Evolutionary conservation across 2,888 invertebrate genomes (phyloP), one percentile per base, ranked within the genome.

Genomic region (Geophilus truncorum): DNA sequence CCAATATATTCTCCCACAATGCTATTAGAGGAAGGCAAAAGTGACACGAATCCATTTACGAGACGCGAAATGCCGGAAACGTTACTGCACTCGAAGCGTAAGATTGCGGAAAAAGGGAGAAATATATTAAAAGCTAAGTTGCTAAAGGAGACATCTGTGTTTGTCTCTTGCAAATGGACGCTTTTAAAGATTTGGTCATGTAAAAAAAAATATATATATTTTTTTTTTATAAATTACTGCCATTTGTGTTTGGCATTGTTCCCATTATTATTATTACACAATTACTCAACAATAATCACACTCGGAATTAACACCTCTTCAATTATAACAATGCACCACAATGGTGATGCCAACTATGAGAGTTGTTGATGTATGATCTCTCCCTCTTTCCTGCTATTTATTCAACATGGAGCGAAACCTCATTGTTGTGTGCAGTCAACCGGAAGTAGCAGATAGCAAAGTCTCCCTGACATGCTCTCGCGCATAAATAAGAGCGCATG

Each of bases 371-470:
- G 23, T 62, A 62, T 23, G 15, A 23, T 70, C 70, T 62, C 57
- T 0, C 70, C 70, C 70, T 70, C 28, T 28, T 70, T 70, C 70
- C 70, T 70, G 28, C 70, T 70, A 70, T 70, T 70, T 70, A 70
- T 70, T 70, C 70, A 70, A 70, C 70, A 70, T 28, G 70, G 70
- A 28, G 70, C 28, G 25, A 70, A 70, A 70, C 70, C 28, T 40
- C 80, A 32, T 36, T 76, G 75, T 32, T 78, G 78, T 81, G 62
- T 34, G 34, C 78, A 81, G 81, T 70, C 81, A 62, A 81, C 81
- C 81, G 81, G 78, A 81, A 81, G 77, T 81, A 78, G 78, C 36
- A 78, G 81, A 81, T 81, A 81, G 78, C 78, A 34, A 51, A 40
- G 40, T 45, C 40, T 51, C 25, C 25, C 28, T 9, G 70, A 70